phyloP scores from a whole-genome alignment of 2,113 vertebrate genomes.

The Leptodactylus fuscus region DNA sequence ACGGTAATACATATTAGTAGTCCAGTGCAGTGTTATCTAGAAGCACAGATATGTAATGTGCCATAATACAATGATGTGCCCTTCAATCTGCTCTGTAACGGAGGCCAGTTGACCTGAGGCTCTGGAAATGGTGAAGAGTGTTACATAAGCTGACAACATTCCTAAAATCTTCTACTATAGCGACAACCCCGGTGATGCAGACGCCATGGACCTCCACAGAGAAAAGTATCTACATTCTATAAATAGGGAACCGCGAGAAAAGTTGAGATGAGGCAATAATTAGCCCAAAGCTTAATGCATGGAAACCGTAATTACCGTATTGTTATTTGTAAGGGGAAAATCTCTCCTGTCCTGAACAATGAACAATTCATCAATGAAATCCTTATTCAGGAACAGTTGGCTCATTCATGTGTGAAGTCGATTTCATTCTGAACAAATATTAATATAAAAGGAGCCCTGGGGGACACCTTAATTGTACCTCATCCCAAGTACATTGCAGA shows the following conservation, averaged over 20 bases:
- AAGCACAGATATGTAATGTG: neutral
- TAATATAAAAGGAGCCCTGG: constrained; percentile 55
- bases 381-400: constrained; percentile 48
- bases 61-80: neutral
- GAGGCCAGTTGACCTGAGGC: neutral
- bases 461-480: constrained; percentile 49
- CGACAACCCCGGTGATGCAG: neutral
- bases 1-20: neutral
- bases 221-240: neutral
- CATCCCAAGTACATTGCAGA: constrained; percentile 54
- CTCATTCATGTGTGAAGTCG: constrained; percentile 52
- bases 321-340: constrained; percentile 40
- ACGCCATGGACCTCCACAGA: neutral
- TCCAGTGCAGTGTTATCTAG: neutral
- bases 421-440: constrained; percentile 61
- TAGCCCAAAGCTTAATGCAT: neutral
- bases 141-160: neutral
- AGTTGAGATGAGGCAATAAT: constrained; percentile 21
- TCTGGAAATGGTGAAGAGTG: neutral
- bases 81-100: neutral
- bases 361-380: constrained; percentile 57
- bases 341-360: constrained; percentile 42
- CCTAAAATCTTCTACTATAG: neutral
- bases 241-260: neutral
- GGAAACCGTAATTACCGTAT: constrained; percentile 50